Conservation (phyloP, 2,113 vertebrate species). For the Phycodurus eques region DNA sequence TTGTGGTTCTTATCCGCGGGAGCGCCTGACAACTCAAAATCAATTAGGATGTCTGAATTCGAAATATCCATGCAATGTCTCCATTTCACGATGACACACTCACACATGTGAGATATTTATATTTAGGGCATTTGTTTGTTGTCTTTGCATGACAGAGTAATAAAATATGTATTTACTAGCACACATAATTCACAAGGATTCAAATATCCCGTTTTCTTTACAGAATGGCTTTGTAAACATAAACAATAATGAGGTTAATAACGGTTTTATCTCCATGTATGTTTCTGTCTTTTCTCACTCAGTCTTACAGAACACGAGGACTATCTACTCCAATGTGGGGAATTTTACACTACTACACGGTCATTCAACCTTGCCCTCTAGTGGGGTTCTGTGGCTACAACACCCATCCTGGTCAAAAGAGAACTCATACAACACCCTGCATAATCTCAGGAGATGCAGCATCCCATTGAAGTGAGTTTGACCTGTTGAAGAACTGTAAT, state of each 20-base stretch:
- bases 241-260: constrained; percentile 5
- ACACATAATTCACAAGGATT: constrained; percentile 32
- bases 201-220: neutral
- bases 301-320: constrained; percentile 57
- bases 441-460: constrained; percentile 66
- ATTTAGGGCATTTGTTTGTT: constrained; percentile 46
- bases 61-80: constrained; percentile 8
- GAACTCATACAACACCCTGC: constrained; percentile 73
- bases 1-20: constrained; percentile 49
- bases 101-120: constrained; percentile 37
- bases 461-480: neutral
- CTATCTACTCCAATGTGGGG: constrained; percentile 24
- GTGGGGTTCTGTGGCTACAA: constrained; percentile 48
- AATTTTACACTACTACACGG: constrained; percentile 55
- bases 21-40: constrained; percentile 30
- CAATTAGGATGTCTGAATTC: constrained; percentile 28
- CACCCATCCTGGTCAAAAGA: constrained; percentile 44
- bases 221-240: neutral
- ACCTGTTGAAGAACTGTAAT: constrained; percentile 8
- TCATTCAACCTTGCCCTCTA: constrained; percentile 62
- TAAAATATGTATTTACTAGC: constrained; percentile 51
- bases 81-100: constrained; percentile 22
- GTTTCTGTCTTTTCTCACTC: constrained; percentile 1
- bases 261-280: constrained; percentile 9
- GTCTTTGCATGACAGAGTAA: constrained; percentile 25